These are phyloP conservation scores for pig (Sus scrofa) DNA, from an alignment of 2,113 vertebrate genomes.

Conservation along the genomic window DNA sequence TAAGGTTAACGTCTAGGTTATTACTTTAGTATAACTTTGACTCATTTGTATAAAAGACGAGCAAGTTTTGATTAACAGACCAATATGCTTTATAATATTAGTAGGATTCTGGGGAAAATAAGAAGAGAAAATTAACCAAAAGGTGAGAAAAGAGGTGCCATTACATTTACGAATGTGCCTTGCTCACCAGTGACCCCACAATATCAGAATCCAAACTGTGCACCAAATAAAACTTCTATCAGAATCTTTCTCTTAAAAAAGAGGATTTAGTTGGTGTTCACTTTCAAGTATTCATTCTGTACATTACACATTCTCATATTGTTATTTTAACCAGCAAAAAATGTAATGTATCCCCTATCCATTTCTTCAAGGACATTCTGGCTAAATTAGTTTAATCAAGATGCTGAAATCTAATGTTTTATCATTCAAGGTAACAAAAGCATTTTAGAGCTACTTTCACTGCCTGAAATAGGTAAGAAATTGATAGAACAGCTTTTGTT, in stretches of 20 bases:
- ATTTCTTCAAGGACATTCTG: neutral
- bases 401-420: neutral
- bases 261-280: neutral
- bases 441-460: neutral
- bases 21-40: neutral
- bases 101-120: neutral
- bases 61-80: neutral
- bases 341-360: neutral
- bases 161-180: neutral
- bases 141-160: neutral
- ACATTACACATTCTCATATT: neutral
- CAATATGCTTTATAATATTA: neutral
- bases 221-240: neutral
- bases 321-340: neutral
- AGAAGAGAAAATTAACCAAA: neutral
- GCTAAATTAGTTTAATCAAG: slow-evolving; percentile 10
- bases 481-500: neutral
- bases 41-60: neutral
- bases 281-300: neutral
- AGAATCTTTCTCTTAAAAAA: neutral
- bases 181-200: neutral
- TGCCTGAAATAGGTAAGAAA: neutral
- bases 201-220: neutral
- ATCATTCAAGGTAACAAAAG: neutral
- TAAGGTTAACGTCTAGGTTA: slow-evolving; percentile 1